Conservation (phyloP, 2,888 invertebrate genomes). For the Latheticus oryzae region DNA sequence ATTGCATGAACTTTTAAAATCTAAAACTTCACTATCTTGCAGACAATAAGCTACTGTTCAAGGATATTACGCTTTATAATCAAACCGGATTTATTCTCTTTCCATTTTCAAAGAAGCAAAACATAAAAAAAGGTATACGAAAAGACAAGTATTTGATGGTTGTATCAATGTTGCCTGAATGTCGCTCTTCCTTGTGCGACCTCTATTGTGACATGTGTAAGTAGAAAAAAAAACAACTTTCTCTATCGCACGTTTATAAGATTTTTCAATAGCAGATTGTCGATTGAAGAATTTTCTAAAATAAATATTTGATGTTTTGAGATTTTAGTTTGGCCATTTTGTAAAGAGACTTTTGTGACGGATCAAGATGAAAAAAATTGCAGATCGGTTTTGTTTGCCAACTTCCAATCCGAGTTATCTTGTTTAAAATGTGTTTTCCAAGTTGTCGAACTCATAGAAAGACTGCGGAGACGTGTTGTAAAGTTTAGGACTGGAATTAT, state of each 20-base stretch:
- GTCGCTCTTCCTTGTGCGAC: constrained; percentile 53
- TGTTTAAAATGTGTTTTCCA: constrained; percentile 1
- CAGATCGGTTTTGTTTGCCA: constrained; percentile 14
- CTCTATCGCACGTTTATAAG: constrained; percentile 14
- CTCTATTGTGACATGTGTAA: constrained; percentile 57
- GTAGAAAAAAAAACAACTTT: constrained; percentile 63
- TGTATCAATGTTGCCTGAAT: constrained; percentile 53
- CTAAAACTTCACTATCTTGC: constrained; percentile 25
- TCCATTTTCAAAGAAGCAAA: constrained; percentile 16
- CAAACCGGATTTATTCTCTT: constrained; percentile 3
- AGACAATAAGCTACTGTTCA: constrained; percentile 31
- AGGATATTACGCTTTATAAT: constrained; percentile 22
- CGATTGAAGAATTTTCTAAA: no score
- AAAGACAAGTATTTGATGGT: constrained; percentile 30
- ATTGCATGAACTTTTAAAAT: constrained; percentile 21
- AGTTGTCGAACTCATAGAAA: no score
- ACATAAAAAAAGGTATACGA: constrained; percentile 31
- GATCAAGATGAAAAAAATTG: no score
- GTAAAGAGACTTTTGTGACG: no score
- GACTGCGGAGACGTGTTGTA: no score
- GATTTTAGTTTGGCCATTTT: no score
- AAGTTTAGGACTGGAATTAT: neutral
- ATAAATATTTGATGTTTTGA: no score
- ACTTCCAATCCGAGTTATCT: constrained; percentile 22
- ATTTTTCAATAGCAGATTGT: constrained; percentile 15